phyloP scores from a whole-genome alignment of 2,888 invertebrate species.

The Apamea sordens region DNA sequence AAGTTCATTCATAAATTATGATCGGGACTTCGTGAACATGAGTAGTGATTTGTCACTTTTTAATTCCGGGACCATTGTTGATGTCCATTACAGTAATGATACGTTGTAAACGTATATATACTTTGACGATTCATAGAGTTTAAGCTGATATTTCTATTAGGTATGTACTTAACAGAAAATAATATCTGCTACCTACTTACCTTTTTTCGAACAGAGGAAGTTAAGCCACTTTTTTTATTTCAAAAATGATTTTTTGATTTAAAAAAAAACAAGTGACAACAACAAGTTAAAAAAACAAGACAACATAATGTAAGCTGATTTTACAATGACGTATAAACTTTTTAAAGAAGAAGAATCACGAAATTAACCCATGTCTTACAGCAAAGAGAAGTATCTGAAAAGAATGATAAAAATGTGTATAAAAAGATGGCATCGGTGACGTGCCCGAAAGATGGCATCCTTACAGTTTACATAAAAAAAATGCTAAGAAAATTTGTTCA shows the following conservation, averaged over 20 bases:
- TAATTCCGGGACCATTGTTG: background rate
- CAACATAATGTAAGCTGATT: too few relatives aligned
- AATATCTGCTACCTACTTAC: background rate
- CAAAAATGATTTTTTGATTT: too few relatives aligned
- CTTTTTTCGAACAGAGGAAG: background rate
- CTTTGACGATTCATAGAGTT: background rate
- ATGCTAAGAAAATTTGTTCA: too few relatives aligned
- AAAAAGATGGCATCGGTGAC: too few relatives aligned
- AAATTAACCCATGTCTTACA: too few relatives aligned
- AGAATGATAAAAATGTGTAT: too few relatives aligned
- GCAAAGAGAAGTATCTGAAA: too few relatives aligned
- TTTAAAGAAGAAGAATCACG: background rate
- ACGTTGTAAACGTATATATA: background rate
- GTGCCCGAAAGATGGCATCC: too few relatives aligned
- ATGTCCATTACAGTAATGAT: slow-evolving; percentile 2
- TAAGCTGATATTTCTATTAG: background rate
- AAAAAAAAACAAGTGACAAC: too few relatives aligned
- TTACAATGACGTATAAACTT: background rate
- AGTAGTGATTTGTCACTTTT: background rate
- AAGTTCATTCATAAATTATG: slow-evolving; percentile 23
- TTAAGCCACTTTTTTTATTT: too few relatives aligned
- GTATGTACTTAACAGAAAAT: background rate
- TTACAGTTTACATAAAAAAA: too few relatives aligned
- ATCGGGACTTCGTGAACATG: background rate
- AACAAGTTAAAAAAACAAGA: too few relatives aligned